A percentile compares a stretch with the other conserved stretches of the same genome.
These are phyloP conservation scores for Pollenia griseotomentosa DNA, from an alignment of 2,888 invertebrate genomes.

Conservation along the genomic window DNA sequence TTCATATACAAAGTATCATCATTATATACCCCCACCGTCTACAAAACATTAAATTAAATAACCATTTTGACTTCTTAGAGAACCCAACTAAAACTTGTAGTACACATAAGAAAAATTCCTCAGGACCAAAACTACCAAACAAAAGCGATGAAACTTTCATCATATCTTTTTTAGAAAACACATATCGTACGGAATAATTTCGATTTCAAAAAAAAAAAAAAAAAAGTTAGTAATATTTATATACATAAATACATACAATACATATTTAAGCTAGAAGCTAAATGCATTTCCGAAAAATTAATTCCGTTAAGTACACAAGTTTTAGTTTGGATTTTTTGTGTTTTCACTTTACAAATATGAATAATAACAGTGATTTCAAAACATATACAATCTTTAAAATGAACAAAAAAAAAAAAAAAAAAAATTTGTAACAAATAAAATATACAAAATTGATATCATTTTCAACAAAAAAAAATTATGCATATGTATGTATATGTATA, in stretches of 20 bases:
- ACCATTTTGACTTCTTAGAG: background rate
- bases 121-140: slow-evolving; percentile 67
- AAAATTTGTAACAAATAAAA: slow-evolving; percentile 13
- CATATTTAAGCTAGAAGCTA: slow-evolving; percentile 49
- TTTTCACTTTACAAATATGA: background rate
- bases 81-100: slow-evolving; percentile 62
- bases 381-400: slow-evolving; percentile 64
- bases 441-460: slow-evolving; percentile 62
- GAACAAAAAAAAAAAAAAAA: slow-evolving; percentile 58
- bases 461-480: slow-evolving; percentile 37
- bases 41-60: slow-evolving; percentile 44
- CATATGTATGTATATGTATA: background rate
- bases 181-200: slow-evolving; percentile 68
- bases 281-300: slow-evolving; percentile 15
- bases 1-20: slow-evolving; percentile 50
- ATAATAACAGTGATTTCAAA: slow-evolving; percentile 36
- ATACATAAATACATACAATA: background rate
- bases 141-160: slow-evolving; percentile 67
- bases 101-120: slow-evolving; percentile 45
- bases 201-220: slow-evolving; percentile 21
- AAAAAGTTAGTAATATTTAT: slow-evolving; percentile 38
- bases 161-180: slow-evolving; percentile 68
- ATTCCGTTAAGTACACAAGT: slow-evolving; percentile 45
- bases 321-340: slow-evolving; percentile 5
- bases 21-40: slow-evolving; percentile 68